These are phyloP conservation scores for Griposia aprilina DNA, from an alignment of 2,888 invertebrate genomes.

Conservation along the genomic window DNA sequence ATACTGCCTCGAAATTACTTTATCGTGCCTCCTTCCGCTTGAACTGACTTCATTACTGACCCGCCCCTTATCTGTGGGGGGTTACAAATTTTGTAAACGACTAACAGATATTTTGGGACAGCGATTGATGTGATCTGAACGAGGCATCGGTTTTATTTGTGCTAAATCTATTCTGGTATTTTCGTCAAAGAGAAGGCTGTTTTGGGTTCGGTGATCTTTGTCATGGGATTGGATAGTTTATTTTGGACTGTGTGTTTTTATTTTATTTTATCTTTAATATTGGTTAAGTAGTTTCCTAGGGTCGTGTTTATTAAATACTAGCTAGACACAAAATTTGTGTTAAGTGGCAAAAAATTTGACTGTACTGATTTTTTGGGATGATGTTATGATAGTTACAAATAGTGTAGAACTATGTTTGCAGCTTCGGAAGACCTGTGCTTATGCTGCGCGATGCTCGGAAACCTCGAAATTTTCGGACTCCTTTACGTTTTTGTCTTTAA, in stretches of 20 bases:
- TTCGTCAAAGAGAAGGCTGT: background rate
- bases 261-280: background rate
- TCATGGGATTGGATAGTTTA: background rate
- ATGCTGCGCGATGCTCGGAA: no score
- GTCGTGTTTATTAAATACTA: background rate
- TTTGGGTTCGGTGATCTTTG: constrained; percentile 4
- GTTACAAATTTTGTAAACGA: constrained; percentile 76
- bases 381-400: no score
- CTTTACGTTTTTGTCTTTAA: no score
- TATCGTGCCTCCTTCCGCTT: constrained; percentile 77
- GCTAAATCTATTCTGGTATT: constrained; percentile 30
- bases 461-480: no score
- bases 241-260: background rate
- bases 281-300: background rate
- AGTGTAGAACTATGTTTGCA: no score
- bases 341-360: no score
- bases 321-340: no score
- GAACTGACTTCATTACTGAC: constrained; percentile 78
- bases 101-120: constrained; percentile 71
- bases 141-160: constrained; percentile 55
- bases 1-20: constrained; percentile 67
- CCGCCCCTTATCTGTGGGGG: constrained; percentile 72
- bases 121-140: constrained; percentile 70
- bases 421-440: no score
- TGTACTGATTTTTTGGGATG: no score